Conservation (phyloP, 2,113 vertebrate species). For the Myrmecophaga tridactyla region DNA sequence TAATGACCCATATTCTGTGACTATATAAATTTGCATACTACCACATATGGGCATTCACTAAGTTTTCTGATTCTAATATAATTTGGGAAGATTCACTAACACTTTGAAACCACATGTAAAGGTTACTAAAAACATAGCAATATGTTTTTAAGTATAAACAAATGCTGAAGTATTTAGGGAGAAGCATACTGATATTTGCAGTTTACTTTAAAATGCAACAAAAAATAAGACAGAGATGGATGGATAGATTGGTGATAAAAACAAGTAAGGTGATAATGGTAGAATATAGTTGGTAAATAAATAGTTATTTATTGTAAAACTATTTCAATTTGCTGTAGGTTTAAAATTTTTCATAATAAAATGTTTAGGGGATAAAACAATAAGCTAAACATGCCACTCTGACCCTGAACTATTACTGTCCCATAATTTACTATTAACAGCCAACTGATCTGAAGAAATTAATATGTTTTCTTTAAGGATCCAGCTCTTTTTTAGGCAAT, state of each 20-base stretch:
- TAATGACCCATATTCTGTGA: conserved; percentile 1
- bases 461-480: background rate
- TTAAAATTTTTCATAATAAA: too few species aligned
- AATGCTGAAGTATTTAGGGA: background rate
- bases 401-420: background rate
- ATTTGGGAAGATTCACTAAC: conserved; percentile 5
- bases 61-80: conserved; percentile 34
- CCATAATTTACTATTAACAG: background rate
- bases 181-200: too few species aligned
- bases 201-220: conserved; percentile 29
- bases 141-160: background rate
- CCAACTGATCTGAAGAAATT: background rate
- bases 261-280: conserved; percentile 1
- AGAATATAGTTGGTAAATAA: conserved; percentile 1
- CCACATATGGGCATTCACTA: too few species aligned
- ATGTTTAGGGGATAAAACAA: background rate
- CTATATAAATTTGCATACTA: background rate
- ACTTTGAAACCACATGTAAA: conserved; percentile 30
- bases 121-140: background rate
- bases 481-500: background rate
- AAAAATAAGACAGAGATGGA: background rate
- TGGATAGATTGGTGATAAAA: conserved; percentile 9
- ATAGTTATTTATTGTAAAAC: background rate
- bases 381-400: background rate
- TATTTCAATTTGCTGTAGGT: conserved; percentile 6